Conservation (phyloP, 2,113 vertebrate species). For the Donacobius atricapilla region DNA sequence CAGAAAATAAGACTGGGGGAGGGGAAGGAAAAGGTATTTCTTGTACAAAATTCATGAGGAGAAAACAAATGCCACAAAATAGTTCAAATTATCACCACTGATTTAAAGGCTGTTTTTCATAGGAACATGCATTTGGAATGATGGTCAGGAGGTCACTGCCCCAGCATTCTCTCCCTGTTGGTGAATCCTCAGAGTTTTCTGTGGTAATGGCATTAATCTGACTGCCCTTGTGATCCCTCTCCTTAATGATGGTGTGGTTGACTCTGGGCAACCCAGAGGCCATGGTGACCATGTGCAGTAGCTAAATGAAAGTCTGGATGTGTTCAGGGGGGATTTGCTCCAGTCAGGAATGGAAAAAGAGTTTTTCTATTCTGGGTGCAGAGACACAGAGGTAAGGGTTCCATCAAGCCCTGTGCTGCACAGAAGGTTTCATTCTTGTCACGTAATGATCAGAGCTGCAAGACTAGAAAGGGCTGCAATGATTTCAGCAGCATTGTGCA, state of each 20-base stretch:
- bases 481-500: conserved; percentile 26
- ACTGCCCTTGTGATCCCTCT: background rate
- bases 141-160: background rate
- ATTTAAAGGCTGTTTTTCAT: background rate
- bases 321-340: background rate
- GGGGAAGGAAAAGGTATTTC: background rate
- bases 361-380: conserved; percentile 18
- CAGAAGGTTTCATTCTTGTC: conserved; percentile 51
- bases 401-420: background rate
- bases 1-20: background rate
- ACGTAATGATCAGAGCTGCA: conserved; percentile 5
- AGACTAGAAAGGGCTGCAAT: conserved; percentile 1
- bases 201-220: background rate
- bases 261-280: background rate
- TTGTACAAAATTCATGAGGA: background rate
- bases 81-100: background rate
- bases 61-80: background rate
- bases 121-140: background rate
- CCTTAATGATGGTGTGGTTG: background rate
- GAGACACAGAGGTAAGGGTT: conserved; percentile 19
- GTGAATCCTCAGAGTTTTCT: background rate
- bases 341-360: conserved; percentile 1
- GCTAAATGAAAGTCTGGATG: background rate
- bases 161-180: background rate
- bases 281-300: rapidly evolving